Evolutionary conservation across 2,888 invertebrate species (phyloP).

Genomic region (Saturnia pavonia): DNA sequence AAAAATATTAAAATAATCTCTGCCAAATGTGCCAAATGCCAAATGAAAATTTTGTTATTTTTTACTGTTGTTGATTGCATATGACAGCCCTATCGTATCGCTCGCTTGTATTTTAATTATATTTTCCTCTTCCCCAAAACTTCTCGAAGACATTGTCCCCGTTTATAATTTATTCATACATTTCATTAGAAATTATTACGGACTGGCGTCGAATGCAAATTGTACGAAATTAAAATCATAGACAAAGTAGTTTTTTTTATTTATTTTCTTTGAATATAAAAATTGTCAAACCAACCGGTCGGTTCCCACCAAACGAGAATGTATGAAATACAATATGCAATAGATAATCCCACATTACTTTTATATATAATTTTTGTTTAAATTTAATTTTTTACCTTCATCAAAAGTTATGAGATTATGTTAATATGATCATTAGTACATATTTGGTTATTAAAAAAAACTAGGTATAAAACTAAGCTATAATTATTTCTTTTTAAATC

Average conservation of each 20-base stretch:
- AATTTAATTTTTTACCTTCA: not conserved
- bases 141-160: conserved; percentile 69
- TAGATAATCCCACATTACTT: not conserved
- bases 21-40: no score
- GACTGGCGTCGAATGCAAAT: conserved; percentile 68
- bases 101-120: conserved; percentile 71
- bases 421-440: not conserved
- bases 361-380: not conserved
- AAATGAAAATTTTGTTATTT: no score
- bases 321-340: conserved; percentile 24
- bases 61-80: no score
- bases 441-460: not conserved
- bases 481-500: not conserved
- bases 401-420: not conserved
- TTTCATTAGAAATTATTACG: conserved; percentile 66
- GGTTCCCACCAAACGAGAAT: conserved; percentile 67
- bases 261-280: conserved; percentile 38
- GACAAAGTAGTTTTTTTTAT: conserved; percentile 61
- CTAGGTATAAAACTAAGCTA: not conserved
- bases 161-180: conserved; percentile 72
- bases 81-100: conserved; percentile 52
- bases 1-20: no score
- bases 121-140: conserved; percentile 64
- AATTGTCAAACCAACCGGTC: conserved; percentile 56
- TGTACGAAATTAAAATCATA: conserved; percentile 63